A percentile compares a stretch with the other conserved stretches of the same genome.
Conservation (phyloP, 2,888 invertebrate genomes). For the Lochmaea capreae region DNA sequence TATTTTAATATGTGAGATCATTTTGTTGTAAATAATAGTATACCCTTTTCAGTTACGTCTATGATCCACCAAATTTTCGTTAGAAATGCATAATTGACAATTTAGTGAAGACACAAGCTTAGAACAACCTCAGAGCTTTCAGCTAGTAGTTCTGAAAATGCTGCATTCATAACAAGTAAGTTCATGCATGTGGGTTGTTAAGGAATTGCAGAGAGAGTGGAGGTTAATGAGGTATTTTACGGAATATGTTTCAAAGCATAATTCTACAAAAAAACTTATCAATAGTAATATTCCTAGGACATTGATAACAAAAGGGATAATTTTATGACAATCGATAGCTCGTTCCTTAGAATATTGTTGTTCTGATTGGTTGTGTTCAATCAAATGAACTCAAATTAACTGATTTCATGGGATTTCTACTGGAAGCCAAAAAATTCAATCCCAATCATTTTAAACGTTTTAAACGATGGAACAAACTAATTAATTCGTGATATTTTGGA, state of each 20-base stretch:
- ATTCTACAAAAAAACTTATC: not conserved
- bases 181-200: constrained; percentile 11
- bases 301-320: too few species aligned
- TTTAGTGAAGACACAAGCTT: not conserved
- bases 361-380: too few species aligned
- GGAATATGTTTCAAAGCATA: not conserved
- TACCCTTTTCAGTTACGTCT: not conserved
- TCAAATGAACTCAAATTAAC: too few species aligned
- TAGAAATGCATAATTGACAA: constrained; percentile 5
- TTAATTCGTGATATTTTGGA: too few species aligned
- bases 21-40: not conserved
- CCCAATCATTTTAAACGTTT: too few species aligned
- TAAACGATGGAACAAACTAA: too few species aligned
- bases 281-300: too few species aligned
- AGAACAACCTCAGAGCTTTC: not conserved
- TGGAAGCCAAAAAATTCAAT: too few species aligned
- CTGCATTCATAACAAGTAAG: not conserved
- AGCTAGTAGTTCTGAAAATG: not conserved
- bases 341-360: too few species aligned
- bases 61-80: not conserved
- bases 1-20: too few species aligned
- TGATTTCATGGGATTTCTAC: too few species aligned
- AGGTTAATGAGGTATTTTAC: not conserved
- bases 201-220: not conserved
- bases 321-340: too few species aligned